Evolutionary conservation across 1,140 invertebrate species (phyloP), one percentile per base, ranked within the genome.

Genomic region (Phocides pigmalion): DNA sequence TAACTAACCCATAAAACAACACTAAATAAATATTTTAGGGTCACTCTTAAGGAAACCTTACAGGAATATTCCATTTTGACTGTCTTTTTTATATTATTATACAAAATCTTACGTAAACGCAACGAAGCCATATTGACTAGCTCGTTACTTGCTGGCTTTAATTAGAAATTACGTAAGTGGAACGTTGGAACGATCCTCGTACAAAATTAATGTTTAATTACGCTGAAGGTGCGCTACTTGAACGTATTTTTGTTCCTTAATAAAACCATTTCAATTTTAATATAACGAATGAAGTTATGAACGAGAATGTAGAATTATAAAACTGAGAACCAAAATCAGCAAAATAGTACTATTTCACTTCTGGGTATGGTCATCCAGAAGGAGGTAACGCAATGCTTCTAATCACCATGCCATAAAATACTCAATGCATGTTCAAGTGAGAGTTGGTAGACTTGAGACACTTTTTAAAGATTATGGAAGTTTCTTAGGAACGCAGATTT

Each of bases 131-230:
- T 54, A 54, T 54, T 25, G 37, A 41, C 35, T 54, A 54, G 32
- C 17, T 41, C 12, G 20, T 28, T 1, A 14, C 28, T 15, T 41
- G n/a, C 41, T 53, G 32, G 39, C 35, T 59, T 47, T 47, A 39
- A 63, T 65, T 64, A 62, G 28, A 14, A 44, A 69, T 61, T 64
- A 69, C 39, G 51, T 56, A 67, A 32, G 17, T 28, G 11, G 54
- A 64, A 72, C 53, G 20, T 44, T 58, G 14, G 53, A 58, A 42
- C 37, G 37, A 56, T 56, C 37, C 20, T 56, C 39, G 53, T 42
- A 17, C 53, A 56, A 42, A 56, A 56, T 56, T 56, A 56, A 56
- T 56, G 53, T 56, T 56, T 42, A 56, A 56, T 56, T 42, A 56
- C 19, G 37, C 20, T 16, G 16, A 42, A 56, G 53, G 53, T 56